phyloP scores from a whole-genome alignment of 2,888 invertebrate genomes.

The Amiota communis region DNA sequence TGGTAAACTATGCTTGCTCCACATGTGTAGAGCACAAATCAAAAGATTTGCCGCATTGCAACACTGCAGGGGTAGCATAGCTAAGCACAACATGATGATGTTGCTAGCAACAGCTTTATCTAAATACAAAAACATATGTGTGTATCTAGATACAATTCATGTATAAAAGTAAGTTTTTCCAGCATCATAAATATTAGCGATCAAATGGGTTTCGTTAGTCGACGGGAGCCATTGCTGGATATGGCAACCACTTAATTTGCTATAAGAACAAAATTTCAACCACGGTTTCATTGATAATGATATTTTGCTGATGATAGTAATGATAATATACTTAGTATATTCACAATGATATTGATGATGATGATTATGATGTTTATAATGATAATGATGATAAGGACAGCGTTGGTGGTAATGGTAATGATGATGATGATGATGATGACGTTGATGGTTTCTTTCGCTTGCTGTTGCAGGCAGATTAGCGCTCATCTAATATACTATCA shows the following conservation, averaged over 20 bases:
- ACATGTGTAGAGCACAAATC: background rate
- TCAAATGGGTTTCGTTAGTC: constrained; percentile 2
- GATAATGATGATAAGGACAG: background rate
- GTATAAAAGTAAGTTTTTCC: too few relatives aligned
- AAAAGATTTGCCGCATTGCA: constrained; percentile 13
- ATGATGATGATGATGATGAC: background rate
- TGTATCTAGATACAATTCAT: background rate
- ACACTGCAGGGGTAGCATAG: background rate
- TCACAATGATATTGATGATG: background rate
- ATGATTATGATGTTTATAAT: background rate
- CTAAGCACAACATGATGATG: too few relatives aligned
- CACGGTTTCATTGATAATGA: background rate
- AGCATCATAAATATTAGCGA: constrained; percentile 25
- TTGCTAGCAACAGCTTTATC: too few relatives aligned
- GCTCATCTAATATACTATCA: background rate
- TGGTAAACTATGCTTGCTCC: background rate
- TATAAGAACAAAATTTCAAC: constrained; percentile 32
- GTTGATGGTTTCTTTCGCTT: background rate
- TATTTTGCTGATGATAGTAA: background rate
- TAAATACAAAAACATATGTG: too few relatives aligned
- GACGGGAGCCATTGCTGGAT: constrained; percentile 23
- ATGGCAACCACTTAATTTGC: constrained; percentile 44
- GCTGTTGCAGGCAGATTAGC: background rate
- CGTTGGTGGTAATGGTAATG: background rate
- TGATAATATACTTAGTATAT: background rate